Base-by-base conservation (phyloP, 1,140 invertebrate species). In the Drosophila trapezifrons region DNA sequence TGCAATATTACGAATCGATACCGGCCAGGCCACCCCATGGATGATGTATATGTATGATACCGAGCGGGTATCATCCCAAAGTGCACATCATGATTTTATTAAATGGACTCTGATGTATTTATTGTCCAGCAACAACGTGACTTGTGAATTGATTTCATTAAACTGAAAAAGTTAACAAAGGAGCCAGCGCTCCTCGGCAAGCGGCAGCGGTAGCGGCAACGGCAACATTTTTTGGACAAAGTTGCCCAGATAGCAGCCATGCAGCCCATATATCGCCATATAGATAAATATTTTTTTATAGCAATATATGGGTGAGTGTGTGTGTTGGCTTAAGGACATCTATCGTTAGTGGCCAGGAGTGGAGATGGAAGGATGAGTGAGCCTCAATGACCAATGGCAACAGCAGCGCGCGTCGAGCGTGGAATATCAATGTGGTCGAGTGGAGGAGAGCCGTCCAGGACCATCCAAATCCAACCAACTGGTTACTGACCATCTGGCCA, bases 101-200 rank as follows among this genome's bases (percentile, higher is more conserved):
- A 91, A 91, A 91, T 91, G 85, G 90, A 90, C 90, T 91, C 90
- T 91, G 90, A 91, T 91, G 80, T 91, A 91, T 91, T 91, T 91
- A 91, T 91, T 91, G 90, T 91, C 80, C 90, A 78, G 90, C 86
- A 84, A 84, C 90, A 90, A 91, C 90, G 90, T 91, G 90, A 91
- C 90, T 91, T 91, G 90, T 91, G 78, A 91, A 91, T 91, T 91
- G 90, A 91, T 91, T 91, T 91, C 90, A 91, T 91, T 91, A 89
- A 89, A 91, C 84, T 87, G 85, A 89, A 89, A 89, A 89, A 89
- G 84, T 89, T 89, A 84, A 87, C 84, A 87, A 87, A 87, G 77
- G 79, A 70, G 63, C 78, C 79, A 70, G 63, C 78, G 71, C 75
- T 63, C 51, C 32, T 35, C 51, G 18, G 49, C 29, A 18, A 51